Base-by-base conservation (phyloP, 2,113 vertebrate species). In the Peucedramus taeniatus region DNA sequence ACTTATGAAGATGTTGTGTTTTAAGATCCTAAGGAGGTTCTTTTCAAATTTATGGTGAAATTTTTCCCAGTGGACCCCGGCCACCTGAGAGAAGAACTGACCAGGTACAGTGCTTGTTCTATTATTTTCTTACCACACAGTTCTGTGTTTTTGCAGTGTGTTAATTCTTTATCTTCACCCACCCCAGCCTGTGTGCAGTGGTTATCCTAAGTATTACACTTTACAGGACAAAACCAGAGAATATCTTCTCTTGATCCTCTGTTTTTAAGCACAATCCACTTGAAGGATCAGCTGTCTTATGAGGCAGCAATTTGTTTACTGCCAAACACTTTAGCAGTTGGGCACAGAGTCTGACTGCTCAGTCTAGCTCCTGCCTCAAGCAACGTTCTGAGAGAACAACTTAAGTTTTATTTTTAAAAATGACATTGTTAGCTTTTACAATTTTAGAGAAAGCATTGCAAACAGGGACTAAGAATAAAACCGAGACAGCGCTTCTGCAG, bases 41-140 rank as follows among this genome's bases (percentile, higher is more conserved):
- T 99, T 97, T 99, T 99, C 98, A 99, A 98, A 98, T 99, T 99
- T 97, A 99, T 99, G 97, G 99, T 99, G 82, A 99, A 99, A 98
- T 99, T 99, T 97, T 99, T 99, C 96, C 99, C 99, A 92, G 99
- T 99, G 90, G 99, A 99, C 95, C 99, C 99, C 19, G 98, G 99
- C n/a, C 99, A 99, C 76, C 98, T 99, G 45, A 98, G 98, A 96
- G 98, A 99, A 98, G 97, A 99, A 91, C 98, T 99, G 90, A 99
- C 99, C 93, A 99, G 99, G 99, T 99, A 98, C 50, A 96, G 97
- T 98, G 61, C 51, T 86, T 39, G 47, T 75, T 97, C 54, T 40
- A 5, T 47, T 80, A 9, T n/a, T 50, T 65, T 28, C 45, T 69
- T 59, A 57, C 16, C 3, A 1, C 44, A 61, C 39, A 40, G 26